Conservation (phyloP, 2,113 vertebrate genomes). For the Onychorhynchus coronatus region DNA sequence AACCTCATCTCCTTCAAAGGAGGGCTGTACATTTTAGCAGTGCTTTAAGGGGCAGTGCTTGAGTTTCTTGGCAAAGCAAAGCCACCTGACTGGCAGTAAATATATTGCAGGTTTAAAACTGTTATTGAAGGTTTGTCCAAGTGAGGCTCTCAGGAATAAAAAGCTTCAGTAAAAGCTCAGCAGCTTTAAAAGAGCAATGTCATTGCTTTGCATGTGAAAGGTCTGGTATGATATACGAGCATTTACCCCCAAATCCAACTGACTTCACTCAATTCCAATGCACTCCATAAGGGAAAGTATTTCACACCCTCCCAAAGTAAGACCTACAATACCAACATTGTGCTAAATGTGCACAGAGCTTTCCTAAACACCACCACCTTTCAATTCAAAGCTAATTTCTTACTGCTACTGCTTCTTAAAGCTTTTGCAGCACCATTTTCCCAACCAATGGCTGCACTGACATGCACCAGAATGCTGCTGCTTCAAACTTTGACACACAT, state of each 20-base stretch:
- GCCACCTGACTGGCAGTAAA: background rate
- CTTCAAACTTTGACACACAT: background rate
- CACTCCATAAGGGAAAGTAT: background rate
- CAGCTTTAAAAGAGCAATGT: background rate
- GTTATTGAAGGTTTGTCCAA: background rate
- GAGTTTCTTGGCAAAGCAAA: background rate
- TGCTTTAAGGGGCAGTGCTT: background rate
- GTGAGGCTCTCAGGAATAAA: background rate
- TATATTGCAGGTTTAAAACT: background rate
- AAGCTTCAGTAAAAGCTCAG: background rate
- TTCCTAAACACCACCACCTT: background rate
- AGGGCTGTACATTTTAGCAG: background rate
- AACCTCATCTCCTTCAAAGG: background rate
- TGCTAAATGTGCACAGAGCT: background rate
- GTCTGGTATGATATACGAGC: too few relatives aligned
- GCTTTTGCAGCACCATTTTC: background rate
- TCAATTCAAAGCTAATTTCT: background rate
- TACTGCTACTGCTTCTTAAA: background rate
- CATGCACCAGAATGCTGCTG: background rate
- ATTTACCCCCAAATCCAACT: background rate
- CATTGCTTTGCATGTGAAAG: background rate
- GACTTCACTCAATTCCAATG: background rate
- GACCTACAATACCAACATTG: rapidly evolving
- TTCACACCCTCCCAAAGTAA: background rate
- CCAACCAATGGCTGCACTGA: background rate